Percentiles rank a stretch among this genome's conserved stretches.
Evolutionary conservation across 2,888 invertebrate species (phyloP).

Genomic region (Limenitis camilla): DNA sequence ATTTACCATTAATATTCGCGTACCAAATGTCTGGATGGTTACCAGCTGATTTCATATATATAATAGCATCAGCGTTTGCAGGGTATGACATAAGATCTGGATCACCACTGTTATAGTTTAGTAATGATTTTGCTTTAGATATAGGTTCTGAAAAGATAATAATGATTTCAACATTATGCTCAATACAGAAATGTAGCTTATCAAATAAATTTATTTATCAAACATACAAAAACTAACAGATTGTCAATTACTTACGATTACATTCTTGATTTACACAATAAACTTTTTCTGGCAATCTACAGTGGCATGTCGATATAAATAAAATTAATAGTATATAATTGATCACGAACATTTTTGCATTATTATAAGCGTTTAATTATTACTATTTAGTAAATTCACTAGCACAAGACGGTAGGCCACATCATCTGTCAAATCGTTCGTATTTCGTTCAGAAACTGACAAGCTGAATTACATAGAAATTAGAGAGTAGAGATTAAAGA

Average conservation of each 20-base stretch:
- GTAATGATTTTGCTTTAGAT: constrained; percentile 75
- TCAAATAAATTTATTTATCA: neutral
- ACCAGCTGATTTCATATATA: constrained; percentile 83
- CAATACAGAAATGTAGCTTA: neutral
- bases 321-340: constrained; percentile 57
- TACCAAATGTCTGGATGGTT: constrained; percentile 78
- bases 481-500: too few species aligned
- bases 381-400: constrained; percentile 46
- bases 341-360: constrained; percentile 65
- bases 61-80: constrained; percentile 69
- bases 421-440: constrained; percentile 36
- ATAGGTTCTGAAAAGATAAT: constrained; percentile 67
- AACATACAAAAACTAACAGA: constrained; percentile 29
- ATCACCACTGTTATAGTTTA: constrained; percentile 73
- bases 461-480: too few species aligned
- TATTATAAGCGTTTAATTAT: constrained; percentile 41
- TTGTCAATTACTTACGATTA: constrained; percentile 71
- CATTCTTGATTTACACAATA: constrained; percentile 82
- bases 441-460: neutral
- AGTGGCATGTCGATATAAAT: constrained; percentile 47
- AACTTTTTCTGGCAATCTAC: constrained; percentile 78
- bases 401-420: constrained; percentile 63
- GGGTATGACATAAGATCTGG: constrained; percentile 76
- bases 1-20: constrained; percentile 78
- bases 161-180: neutral